phyloP scores from a whole-genome alignment of 37 sponge, comb jelly and placozoan genomes.

The Halichondria panicea region DNA sequence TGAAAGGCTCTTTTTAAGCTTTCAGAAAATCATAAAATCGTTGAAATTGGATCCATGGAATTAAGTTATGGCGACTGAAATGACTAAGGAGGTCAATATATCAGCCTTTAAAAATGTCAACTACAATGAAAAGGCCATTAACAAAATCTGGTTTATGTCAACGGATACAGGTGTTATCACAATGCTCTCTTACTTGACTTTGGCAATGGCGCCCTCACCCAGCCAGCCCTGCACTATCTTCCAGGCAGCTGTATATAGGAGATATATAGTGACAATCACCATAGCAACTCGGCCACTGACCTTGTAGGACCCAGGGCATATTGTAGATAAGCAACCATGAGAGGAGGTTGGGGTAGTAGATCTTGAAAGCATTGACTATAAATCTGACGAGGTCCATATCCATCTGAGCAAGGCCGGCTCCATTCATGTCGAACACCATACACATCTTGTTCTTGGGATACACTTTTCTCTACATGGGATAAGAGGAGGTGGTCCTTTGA shows the following conservation, averaged over 20 bases:
- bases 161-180: background rate
- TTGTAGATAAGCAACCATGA: conserved; percentile 71
- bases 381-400: conserved; percentile 83
- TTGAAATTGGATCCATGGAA: too few species aligned
- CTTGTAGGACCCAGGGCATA: conserved; percentile 87
- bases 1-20: too few species aligned
- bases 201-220: conserved; percentile 51
- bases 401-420: conserved; percentile 69
- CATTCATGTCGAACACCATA: conserved; percentile 78
- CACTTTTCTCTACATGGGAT: conserved; percentile 19
- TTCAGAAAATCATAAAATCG: too few species aligned
- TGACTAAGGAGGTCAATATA: background rate
- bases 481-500: too few species aligned
- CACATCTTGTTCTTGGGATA: conserved; percentile 51
- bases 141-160: background rate
- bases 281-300: conserved; percentile 46
- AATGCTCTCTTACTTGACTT: conserved; percentile 77
- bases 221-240: conserved; percentile 81
- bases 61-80: too few species aligned
- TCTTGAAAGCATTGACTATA: conserved; percentile 74
- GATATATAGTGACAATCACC: background rate
- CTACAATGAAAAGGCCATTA: background rate
- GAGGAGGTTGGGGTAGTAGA: conserved; percentile 75
- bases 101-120: background rate
- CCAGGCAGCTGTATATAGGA: conserved; percentile 74